Base-by-base conservation (phyloP, 2,797 vertebrate species). In the Lagocephalus sceleratus region DNA sequence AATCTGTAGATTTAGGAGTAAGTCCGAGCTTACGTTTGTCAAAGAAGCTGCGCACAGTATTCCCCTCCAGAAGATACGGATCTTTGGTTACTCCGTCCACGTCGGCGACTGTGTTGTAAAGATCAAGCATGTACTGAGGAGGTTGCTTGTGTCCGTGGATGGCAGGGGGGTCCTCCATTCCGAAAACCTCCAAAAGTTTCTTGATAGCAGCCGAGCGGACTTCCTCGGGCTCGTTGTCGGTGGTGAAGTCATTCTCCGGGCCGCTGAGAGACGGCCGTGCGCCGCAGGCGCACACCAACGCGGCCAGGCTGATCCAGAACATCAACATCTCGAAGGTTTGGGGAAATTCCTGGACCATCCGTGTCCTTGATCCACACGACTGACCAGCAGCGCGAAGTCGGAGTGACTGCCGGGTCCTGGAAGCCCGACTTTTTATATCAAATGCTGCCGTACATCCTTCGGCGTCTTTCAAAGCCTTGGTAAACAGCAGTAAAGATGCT, bases 81-180 rank as follows among this genome's bases (percentile, higher is more conserved):
- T 95, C 92, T 63, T 92, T 95, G 72, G 94, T 95, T 55, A 96
- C 91, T 0, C 94, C 94, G 2, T 95, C 90, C 2, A 91, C 92
- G 0, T 93, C 93, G 1, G 95, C 94, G 0, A 96, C 91, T 0
- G 91, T 91, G 84, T 94, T 94, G 84, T 94, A 97, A 14, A 97
- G 76, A 50, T 97, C 94, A 10, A 97, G 86, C 95, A 96, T 97
- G 82, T 95, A 97, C 87, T 97, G 94, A 0, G 94, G 95, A 0
- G 95, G 90, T 74, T 93, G 88, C 69, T 92, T 93, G 82, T 86
- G 73, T 20, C 82, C 83, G 0, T 91, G 91, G 5, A 76, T 20
- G 0, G 85, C 69, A 0, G 94, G 95, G 0, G 92, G 89, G 6
- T 92, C 94, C 15, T 94, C 93, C 84, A 96, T 94, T 21, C 95